Evolutionary conservation across 2,113 vertebrate genomes (phyloP).

Genomic region (Pteropus alecto): DNA sequence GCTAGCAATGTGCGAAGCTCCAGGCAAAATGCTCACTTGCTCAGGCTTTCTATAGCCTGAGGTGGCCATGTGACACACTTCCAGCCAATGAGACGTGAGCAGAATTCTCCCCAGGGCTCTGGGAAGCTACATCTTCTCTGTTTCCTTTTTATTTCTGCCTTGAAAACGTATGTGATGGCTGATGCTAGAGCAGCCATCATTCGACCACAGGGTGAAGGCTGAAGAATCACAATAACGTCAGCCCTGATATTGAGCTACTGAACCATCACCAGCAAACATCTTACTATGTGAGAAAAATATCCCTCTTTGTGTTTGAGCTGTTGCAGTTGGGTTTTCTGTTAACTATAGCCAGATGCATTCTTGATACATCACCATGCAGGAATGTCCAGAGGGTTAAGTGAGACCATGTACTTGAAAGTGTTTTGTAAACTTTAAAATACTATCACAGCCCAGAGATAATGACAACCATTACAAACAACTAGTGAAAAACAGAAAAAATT

Average conservation of each 20-base stretch:
- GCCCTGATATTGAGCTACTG: not conserved
- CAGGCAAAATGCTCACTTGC: not conserved
- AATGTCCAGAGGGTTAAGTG: not conserved
- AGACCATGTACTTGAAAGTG: not conserved
- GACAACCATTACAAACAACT: not conserved
- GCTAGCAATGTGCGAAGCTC: no score
- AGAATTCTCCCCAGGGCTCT: not conserved
- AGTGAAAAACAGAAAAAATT: not conserved
- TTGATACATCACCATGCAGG: not conserved
- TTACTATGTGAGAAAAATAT: not conserved
- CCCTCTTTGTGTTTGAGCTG: not conserved
- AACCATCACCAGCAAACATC: not conserved
- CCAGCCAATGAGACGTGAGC: not conserved
- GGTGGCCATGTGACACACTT: not conserved
- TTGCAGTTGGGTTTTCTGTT: not conserved
- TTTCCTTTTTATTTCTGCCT: not conserved
- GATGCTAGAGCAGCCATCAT: not conserved
- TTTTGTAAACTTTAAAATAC: not conserved
- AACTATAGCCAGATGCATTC: not conserved
- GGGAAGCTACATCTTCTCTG: not conserved
- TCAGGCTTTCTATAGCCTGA: not conserved
- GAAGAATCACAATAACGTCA: not conserved
- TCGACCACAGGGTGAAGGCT: not conserved
- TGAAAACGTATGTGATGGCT: not conserved
- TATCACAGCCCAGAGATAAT: not conserved